These are phyloP conservation scores for Dysdera silvatica DNA, from an alignment of 1,140 invertebrate genomes.

Conservation along the genomic window DNA sequence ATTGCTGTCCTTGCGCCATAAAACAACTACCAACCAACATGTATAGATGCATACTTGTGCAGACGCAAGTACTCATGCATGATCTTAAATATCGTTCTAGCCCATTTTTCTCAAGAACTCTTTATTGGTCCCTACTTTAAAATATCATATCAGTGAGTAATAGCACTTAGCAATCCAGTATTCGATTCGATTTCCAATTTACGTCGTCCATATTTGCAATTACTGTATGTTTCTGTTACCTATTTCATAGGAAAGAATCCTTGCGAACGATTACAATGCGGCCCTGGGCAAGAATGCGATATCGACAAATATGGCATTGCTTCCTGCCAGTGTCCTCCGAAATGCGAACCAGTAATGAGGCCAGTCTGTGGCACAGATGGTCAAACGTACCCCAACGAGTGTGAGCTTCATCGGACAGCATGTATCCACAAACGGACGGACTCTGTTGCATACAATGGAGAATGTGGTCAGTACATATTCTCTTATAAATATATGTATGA, in stretches of 20 bases:
- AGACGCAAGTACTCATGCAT: too few relatives aligned
- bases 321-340: slow-evolving; percentile 62
- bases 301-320: slow-evolving; percentile 75
- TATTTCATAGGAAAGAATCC: slow-evolving; percentile 64
- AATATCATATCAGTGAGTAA: too few relatives aligned
- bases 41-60: too few relatives aligned
- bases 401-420: slow-evolving; percentile 27
- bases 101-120: too few relatives aligned
- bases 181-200: slow-evolving; percentile 6
- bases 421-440: slow-evolving; percentile 66
- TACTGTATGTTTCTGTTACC: not conserved
- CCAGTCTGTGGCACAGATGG: slow-evolving; percentile 59
- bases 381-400: slow-evolving; percentile 34
- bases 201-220: slow-evolving; percentile 34
- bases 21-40: too few relatives aligned
- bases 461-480: slow-evolving; percentile 63
- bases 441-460: slow-evolving; percentile 63
- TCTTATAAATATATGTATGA: too few relatives aligned
- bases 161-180: too few relatives aligned
- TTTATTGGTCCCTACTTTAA: too few relatives aligned
- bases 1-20: too few relatives aligned
- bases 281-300: slow-evolving; percentile 64
- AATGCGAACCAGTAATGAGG: slow-evolving; percentile 68
- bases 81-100: too few relatives aligned
- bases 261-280: slow-evolving; percentile 64